Percentiles rank a stretch among this genome's conserved stretches.
These are phyloP conservation scores for Blennius ocellaris DNA, from an alignment of 2,113 vertebrate species.

Conservation along the genomic window DNA sequence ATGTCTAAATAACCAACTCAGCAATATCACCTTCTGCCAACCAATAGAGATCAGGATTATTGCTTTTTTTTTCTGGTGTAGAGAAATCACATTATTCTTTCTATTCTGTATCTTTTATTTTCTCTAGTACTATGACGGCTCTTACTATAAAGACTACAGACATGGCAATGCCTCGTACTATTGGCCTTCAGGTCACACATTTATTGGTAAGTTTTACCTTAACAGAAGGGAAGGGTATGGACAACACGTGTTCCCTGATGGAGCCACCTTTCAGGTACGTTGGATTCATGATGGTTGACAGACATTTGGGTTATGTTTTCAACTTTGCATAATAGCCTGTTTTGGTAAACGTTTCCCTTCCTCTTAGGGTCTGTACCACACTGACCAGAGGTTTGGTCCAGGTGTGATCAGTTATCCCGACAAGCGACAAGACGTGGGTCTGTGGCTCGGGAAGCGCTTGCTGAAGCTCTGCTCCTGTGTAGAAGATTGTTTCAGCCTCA, in stretches of 20 bases:
- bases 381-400: slow-evolving; percentile 86
- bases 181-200: slow-evolving; percentile 86
- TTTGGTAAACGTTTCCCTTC: neutral
- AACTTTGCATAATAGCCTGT: too few relatives aligned
- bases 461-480: slow-evolving; percentile 79
- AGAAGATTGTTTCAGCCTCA: slow-evolving; percentile 77
- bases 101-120: neutral
- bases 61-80: neutral
- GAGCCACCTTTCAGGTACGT: slow-evolving; percentile 85
- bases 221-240: slow-evolving; percentile 89
- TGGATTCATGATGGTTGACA: neutral
- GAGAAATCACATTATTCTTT: neutral
- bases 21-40: too few relatives aligned
- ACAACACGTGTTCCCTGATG: slow-evolving; percentile 76
- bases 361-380: slow-evolving; percentile 88
- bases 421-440: slow-evolving; percentile 85
- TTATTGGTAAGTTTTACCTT: slow-evolving; percentile 89
- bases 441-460: slow-evolving; percentile 85
- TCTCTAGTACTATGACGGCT: slow-evolving; percentile 84
- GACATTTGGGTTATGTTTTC: too few relatives aligned
- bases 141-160: slow-evolving; percentile 86
- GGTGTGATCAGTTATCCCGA: slow-evolving; percentile 84
- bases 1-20: too few relatives aligned
- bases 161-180: slow-evolving; percentile 85
- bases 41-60: too few relatives aligned